These are phyloP conservation scores for Plemyria rubiginata DNA, from an alignment of 2,888 invertebrate species.

Conservation along the genomic window DNA sequence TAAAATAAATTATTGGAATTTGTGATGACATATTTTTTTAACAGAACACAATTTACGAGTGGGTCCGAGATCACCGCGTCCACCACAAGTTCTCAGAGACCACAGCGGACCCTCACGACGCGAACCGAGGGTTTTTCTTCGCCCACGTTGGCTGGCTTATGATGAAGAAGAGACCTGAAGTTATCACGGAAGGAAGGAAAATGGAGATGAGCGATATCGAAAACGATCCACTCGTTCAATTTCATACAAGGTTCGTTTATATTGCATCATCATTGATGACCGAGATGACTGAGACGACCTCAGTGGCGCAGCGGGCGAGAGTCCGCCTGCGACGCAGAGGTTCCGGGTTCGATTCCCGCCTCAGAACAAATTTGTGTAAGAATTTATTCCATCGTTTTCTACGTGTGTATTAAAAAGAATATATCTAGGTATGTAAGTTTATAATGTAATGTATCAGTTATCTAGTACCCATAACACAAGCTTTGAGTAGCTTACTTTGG, in stretches of 20 bases:
- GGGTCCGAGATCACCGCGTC: constrained; percentile 91
- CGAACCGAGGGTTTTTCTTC: constrained; percentile 94
- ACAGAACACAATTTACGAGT: constrained; percentile 88
- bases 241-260: constrained; percentile 89
- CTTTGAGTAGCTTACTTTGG: too few relatives aligned
- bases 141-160: constrained; percentile 97
- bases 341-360: too few relatives aligned
- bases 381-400: too few relatives aligned
- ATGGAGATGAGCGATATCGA: constrained; percentile 93
- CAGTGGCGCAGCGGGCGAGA: too few relatives aligned
- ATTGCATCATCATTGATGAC: too few relatives aligned
- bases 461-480: too few relatives aligned
- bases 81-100: constrained; percentile 92
- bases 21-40: not conserved
- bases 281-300: too few relatives aligned
- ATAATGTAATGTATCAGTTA: too few relatives aligned
- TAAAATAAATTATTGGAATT: not conserved
- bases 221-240: constrained; percentile 90
- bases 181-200: constrained; percentile 89
- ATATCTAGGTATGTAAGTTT: too few relatives aligned
- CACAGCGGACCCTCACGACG: constrained; percentile 93
- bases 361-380: too few relatives aligned
- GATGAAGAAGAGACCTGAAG: constrained; percentile 95
- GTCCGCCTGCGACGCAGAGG: too few relatives aligned
- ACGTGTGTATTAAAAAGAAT: too few relatives aligned